Conservation (phyloP, 2,113 vertebrate genomes). For the Acinonyx jubatus region DNA sequence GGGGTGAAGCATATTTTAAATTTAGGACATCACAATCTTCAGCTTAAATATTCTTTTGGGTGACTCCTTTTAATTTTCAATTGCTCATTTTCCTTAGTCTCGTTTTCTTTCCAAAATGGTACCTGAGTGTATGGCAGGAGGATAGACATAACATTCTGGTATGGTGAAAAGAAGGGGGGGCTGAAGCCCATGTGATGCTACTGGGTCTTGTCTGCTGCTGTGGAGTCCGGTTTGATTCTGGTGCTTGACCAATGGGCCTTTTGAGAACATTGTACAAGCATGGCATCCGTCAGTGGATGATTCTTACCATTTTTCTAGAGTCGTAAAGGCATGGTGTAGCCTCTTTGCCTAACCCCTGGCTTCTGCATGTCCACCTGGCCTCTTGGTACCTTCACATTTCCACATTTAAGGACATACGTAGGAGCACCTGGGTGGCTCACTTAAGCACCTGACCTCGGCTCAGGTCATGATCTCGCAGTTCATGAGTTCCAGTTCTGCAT, state of each 20-base stretch:
- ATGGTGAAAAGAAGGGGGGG: neutral
- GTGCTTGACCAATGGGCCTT: neutral
- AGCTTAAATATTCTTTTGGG: neutral
- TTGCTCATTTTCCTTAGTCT: neutral
- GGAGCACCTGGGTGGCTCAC: no score
- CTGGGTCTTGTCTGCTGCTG: neutral
- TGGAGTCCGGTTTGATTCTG: neutral
- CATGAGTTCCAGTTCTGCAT: no score
- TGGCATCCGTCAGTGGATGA: neutral
- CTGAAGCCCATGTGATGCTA: neutral
- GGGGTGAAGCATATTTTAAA: neutral
- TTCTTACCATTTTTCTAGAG: neutral
- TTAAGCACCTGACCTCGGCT: no score
- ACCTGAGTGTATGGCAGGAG: neutral
- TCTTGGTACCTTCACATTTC: neutral
- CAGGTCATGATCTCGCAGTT: no score
- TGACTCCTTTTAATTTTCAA: neutral
- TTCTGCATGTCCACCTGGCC: neutral
- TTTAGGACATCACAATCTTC: neutral
- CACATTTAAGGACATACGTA: neutral
- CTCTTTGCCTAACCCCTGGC: neutral
- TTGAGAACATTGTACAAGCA: neutral
- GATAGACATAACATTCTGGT: neutral
- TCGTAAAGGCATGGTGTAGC: neutral
- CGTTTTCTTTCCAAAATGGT: neutral